Conservation (phyloP, 2,888 invertebrate species). For the Exocentrus adspersus region DNA sequence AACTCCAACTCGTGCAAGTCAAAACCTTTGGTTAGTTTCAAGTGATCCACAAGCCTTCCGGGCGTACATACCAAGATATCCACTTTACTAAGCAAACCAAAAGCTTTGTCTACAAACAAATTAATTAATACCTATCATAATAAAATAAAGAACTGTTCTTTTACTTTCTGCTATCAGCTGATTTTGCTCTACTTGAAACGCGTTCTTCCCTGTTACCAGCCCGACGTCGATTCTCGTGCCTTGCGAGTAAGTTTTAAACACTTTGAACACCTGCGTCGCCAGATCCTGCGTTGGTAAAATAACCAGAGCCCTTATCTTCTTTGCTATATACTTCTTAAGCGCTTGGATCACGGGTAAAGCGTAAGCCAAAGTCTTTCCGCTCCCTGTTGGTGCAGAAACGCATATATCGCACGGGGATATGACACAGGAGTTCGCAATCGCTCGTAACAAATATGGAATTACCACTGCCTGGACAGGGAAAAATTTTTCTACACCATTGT, state of each 20-base stretch:
- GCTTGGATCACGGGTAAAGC: slow-evolving; percentile 90
- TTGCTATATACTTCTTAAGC: slow-evolving; percentile 51
- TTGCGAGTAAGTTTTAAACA: slow-evolving; percentile 77
- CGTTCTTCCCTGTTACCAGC: slow-evolving; percentile 74
- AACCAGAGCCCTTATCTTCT: slow-evolving; percentile 82
- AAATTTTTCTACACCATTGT: slow-evolving; percentile 78
- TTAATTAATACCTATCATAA: too few species aligned
- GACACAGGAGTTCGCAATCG: slow-evolving; percentile 68
- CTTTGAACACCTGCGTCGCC: slow-evolving; percentile 87
- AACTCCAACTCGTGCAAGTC: slow-evolving; percentile 77
- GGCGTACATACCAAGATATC: slow-evolving; percentile 95
- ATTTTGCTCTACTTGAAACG: slow-evolving; percentile 75
- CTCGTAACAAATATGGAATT: slow-evolving; percentile 79
- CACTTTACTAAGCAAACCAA: slow-evolving; percentile 70
- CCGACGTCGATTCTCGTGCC: slow-evolving; percentile 77
- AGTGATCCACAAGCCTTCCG: slow-evolving; percentile 91
- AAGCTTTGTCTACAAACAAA: slow-evolving; percentile 67
- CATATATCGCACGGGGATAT: slow-evolving; percentile 90
- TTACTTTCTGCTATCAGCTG: slow-evolving; percentile 69
- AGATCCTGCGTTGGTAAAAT: slow-evolving; percentile 93
- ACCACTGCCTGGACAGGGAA: slow-evolving; percentile 88
- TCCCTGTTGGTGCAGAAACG: slow-evolving; percentile 97
- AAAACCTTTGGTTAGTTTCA: slow-evolving; percentile 84
- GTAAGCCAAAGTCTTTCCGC: slow-evolving; percentile 96
- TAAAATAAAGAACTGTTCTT: too few species aligned